Conservation (phyloP, 2,113 vertebrate species). For the Panthera uncia region DNA sequence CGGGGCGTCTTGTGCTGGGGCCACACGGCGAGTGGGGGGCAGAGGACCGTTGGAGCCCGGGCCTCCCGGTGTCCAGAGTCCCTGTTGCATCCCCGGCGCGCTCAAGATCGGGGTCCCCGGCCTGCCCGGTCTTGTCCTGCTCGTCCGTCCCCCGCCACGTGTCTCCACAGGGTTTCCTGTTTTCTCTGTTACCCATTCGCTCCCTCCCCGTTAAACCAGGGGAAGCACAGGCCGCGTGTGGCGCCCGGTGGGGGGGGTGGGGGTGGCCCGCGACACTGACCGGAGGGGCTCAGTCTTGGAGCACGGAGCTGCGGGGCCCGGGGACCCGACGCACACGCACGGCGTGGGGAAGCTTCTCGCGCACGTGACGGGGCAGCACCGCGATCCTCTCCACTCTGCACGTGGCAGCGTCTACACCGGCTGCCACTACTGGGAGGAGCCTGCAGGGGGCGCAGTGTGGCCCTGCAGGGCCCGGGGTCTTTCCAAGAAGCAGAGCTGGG, state of each 20-base stretch:
- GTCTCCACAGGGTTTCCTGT: not conserved
- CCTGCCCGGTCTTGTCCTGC: not conserved
- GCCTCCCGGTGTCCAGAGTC: not conserved
- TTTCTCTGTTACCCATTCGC: not conserved
- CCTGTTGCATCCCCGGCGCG: accelerated
- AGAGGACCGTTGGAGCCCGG: not conserved
- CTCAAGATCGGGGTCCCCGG: not conserved
- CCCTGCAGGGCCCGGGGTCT: accelerated
- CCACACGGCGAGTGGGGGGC: not conserved
- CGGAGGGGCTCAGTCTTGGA: not conserved
- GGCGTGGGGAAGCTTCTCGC: no score
- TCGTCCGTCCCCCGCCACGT: accelerated
- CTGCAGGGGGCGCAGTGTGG: accelerated
- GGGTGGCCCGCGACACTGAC: not conserved
- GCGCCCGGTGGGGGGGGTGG: not conserved
- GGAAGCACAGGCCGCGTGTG: accelerated
- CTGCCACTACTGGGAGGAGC: not conserved
- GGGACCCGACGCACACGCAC: not conserved
- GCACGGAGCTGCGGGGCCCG: accelerated
- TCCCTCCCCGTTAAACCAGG: not conserved
- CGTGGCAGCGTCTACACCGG: not conserved
- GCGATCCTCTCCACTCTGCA: accelerated
- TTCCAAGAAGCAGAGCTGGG: not conserved
- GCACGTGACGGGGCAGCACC: no score
- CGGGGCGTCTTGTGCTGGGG: no score